A percentile compares a stretch with the other conserved stretches of the same genome.
phyloP scores from a whole-genome alignment of 1,140 invertebrate genomes.

The Heliconius himera region DNA sequence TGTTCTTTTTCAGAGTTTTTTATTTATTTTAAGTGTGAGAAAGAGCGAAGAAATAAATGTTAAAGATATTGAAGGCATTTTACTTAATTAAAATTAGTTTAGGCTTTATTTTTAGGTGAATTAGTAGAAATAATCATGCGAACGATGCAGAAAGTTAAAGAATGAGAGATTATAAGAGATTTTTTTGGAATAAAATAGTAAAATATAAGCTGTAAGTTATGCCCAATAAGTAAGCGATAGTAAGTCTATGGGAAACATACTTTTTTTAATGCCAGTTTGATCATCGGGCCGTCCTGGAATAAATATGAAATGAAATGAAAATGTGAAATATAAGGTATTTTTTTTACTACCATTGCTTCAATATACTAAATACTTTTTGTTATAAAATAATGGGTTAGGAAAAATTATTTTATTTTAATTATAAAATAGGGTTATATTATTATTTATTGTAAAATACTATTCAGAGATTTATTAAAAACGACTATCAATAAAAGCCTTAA shows the following conservation, averaged over 20 bases:
- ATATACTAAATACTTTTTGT: neutral
- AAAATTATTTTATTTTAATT: too few relatives aligned
- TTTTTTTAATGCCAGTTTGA: slow-evolving; percentile 60
- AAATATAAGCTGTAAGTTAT: slow-evolving; percentile 5
- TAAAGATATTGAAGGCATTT: too few relatives aligned
- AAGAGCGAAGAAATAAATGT: neutral
- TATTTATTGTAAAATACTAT: too few relatives aligned
- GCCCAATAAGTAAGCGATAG: slow-evolving; percentile 18
- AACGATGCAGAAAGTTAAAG: neutral
- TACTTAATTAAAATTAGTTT: neutral
- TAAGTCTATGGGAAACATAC: slow-evolving; percentile 53
- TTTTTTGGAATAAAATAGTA: neutral
- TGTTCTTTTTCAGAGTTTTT: too few relatives aligned
- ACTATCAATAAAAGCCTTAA: neutral
- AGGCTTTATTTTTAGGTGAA: slow-evolving; percentile 3
- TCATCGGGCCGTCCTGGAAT: slow-evolving; percentile 62
- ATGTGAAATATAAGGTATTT: neutral
- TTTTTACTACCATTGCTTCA: neutral
- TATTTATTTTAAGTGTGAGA: neutral
- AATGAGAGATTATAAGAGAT: neutral
- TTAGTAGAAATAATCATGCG: slow-evolving; percentile 13
- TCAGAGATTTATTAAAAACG: too few relatives aligned
- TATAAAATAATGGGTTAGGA: neutral
- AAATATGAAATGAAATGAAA: slow-evolving; percentile 24
- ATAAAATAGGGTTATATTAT: too few relatives aligned